Evolutionary conservation across 2,888 invertebrate species (phyloP).

Genomic region (Cybosia mesomella): DNA sequence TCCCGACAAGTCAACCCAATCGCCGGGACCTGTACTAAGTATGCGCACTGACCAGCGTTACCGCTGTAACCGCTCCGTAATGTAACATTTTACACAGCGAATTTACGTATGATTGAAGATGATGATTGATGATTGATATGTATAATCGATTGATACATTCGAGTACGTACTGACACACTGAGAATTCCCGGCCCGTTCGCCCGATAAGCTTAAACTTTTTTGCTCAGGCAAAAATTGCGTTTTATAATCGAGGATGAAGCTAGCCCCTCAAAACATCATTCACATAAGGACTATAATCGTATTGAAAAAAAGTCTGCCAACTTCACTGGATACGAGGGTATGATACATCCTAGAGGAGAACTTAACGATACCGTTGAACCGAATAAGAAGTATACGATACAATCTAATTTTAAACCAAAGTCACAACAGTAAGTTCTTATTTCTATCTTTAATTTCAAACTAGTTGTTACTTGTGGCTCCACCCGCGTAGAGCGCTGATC

Average conservation of each 20-base stretch:
- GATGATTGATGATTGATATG: too few species aligned
- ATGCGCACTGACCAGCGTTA: too few species aligned
- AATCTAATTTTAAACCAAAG: not conserved
- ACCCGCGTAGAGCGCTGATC: too few species aligned
- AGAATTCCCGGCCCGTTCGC: too few species aligned
- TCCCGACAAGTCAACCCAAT: too few species aligned
- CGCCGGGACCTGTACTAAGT: too few species aligned
- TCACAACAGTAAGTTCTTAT: not conserved
- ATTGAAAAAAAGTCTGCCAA: not conserved
- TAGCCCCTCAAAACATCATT: not conserved
- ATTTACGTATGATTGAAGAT: too few species aligned
- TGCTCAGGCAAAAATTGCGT: not conserved
- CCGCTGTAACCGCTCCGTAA: too few species aligned
- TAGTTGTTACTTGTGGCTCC: not conserved
- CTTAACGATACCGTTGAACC: not conserved
- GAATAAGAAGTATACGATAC: not conserved
- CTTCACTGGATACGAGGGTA: not conserved
- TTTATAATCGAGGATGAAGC: slow-evolving; percentile 2
- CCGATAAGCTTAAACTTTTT: not conserved
- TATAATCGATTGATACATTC: too few species aligned
- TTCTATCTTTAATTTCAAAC: not conserved
- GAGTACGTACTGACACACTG: too few species aligned
- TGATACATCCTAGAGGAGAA: not conserved
- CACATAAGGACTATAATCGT: not conserved
- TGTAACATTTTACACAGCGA: too few species aligned